Conservation (phyloP, 2,888 invertebrate species). For the Spialia ferax region DNA sequence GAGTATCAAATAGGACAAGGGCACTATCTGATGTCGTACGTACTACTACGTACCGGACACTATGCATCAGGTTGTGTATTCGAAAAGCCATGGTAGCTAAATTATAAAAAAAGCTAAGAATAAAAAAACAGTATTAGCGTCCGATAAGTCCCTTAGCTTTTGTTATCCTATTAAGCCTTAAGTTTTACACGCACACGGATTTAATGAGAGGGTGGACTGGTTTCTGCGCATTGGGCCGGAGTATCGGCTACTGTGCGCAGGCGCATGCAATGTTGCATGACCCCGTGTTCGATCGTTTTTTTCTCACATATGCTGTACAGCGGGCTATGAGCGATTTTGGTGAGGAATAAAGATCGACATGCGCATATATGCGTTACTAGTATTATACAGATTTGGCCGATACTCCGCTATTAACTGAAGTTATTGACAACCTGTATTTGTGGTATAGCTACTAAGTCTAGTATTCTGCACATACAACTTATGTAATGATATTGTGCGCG, state of each 20-base stretch:
- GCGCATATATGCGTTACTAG: too few species aligned
- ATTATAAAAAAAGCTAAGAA: not conserved
- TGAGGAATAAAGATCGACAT: too few species aligned
- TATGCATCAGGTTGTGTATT: not conserved
- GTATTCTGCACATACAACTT: too few species aligned
- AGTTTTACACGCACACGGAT: conserved; percentile 50
- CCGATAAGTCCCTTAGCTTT: conserved; percentile 13
- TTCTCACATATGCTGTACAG: conserved; percentile 30
- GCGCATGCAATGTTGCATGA: conserved; percentile 82
- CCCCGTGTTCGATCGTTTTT: conserved; percentile 52
- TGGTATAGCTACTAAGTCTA: too few species aligned
- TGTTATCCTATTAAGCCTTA: conserved; percentile 39
- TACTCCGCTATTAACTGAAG: too few species aligned
- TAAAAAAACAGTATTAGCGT: not conserved
- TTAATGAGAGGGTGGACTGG: conserved; percentile 49
- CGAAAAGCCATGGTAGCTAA: not conserved
- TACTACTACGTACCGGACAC: too few species aligned
- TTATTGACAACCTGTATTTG: too few species aligned
- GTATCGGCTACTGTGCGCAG: conserved; percentile 51
- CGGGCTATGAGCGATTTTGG: not conserved
- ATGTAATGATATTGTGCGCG: too few species aligned
- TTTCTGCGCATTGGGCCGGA: conserved; percentile 38
- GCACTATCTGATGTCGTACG: too few species aligned
- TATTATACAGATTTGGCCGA: too few species aligned
- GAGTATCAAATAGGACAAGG: too few species aligned